Evolutionary conservation across 2,888 invertebrate species (phyloP), one percentile per base, ranked within the genome.

Genomic region (Galerucella nymphaeae): DNA sequence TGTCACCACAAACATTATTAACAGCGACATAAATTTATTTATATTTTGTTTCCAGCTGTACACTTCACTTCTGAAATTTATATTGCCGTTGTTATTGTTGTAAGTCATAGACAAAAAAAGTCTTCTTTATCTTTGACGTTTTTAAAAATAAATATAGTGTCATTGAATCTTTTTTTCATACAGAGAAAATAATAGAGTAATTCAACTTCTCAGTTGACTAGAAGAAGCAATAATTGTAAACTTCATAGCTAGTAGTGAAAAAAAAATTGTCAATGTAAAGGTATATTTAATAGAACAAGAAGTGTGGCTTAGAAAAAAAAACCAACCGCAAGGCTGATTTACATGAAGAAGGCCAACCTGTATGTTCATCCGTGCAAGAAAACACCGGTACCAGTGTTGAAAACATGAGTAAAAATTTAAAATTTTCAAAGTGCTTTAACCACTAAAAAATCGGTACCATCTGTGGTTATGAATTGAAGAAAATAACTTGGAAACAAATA

Each of bases 1-100:
- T 18, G 61, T 62, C 61, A 42, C 38, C 42, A 41, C 42, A 16
- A 41, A 62, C 53, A 42, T 16, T 62, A 42, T 62, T 62, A 62
- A 62, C 61, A 16, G 41, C 41, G 61, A n/a, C 18, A 62, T 62
- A 18, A 62, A 62, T 62, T 62, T 41, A 42, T 62, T 62, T 62
- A 62, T 62, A 62, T 62, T 62, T 18, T 62, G 38, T 62, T 42
- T 1, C n/a, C 11, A 16, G 18, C 11, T 62, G 42, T 42, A 62
- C 42, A 62, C 42, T 18, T 62, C 9, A 41, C 16, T 16, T 13
- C 42, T 18, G 18, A 61, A 41, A 61, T 41, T 61, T 53, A 53
- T 53, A 53, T 53, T 53, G 53, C 16, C 53, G 18, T 53, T 53
- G 53, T 53, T 50, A 50, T 50, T 50, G 50, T n/a, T 50, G 50